Evolutionary conservation across 2,888 invertebrate genomes (phyloP), one percentile per base, ranked within the genome.

Genomic region (Loripinus fragilis): DNA sequence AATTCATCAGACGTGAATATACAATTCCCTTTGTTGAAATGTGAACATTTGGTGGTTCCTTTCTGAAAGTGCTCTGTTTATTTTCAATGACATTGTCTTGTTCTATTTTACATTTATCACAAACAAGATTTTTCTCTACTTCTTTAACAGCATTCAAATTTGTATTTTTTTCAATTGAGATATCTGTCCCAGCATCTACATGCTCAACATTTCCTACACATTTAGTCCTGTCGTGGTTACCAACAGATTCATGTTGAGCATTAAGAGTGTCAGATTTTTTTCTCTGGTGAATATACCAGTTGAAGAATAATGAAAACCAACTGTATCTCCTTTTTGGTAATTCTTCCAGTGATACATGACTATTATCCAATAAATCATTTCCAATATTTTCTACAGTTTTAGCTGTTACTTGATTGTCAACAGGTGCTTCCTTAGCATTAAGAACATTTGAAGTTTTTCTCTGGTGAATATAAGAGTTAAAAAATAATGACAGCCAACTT

Each of bases 11-110:
- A 12, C 68, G 76, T 74, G 52, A 35, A 33, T 65, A 52, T 23
- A 83, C 69, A 38, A 80, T 80, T 23, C 75, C 45, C 60, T 72
- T 70, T 50, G 72, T 76, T 67, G 66, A 48, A 60, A 80, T 50
- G 12, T 35, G 60, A 12, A 12, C 5, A 48, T 83, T 78, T 55
- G 71, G 45, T 28, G 67, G 65, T 65, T 48, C 73, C 55, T 78
- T 80, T 30, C 76, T 41, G 76, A 80, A 83, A n/a, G 78, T 48
- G 68, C 10, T 38, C 23, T 66, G 60, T 48, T 74, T 35, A n/a
- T 1, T 42, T 0, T 17, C 67, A 38, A 55, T 28, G 2, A 7
- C 52, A 33, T 55, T 28, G 15, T n/a, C n/a, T 23, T 66, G 66
- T 25, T 66, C 33, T 30, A 35, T 28, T 60, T 64, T 45, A 41